phyloP scores from a whole-genome alignment of 2,797 vertebrate genomes.

The Epinephelus awoara region DNA sequence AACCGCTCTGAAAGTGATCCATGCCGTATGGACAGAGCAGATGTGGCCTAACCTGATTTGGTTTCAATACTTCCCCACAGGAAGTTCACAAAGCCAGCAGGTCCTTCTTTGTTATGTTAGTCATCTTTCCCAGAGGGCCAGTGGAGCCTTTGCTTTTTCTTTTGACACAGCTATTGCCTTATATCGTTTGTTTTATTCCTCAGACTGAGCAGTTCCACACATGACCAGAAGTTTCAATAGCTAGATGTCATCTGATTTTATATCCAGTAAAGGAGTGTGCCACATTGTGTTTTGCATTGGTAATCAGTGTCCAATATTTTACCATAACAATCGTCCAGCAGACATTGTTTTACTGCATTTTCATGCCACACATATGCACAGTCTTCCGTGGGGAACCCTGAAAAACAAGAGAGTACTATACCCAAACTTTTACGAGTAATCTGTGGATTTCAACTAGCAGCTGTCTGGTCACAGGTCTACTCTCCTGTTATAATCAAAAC shows the following conservation, averaged over 20 bases:
- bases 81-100: constrained; percentile 85
- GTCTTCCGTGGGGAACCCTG: not conserved
- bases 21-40: constrained; percentile 84
- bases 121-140: constrained; percentile 78
- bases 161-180: constrained; percentile 47
- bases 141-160: constrained; percentile 45
- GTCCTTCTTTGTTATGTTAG: constrained; percentile 84
- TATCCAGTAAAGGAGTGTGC: not conserved
- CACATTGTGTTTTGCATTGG: not conserved
- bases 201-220: constrained; percentile 28
- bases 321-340: not conserved
- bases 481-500: not conserved
- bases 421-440: not conserved
- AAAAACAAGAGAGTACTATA: not conserved
- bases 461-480: not conserved
- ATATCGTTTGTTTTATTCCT: constrained; percentile 47
- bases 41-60: constrained; percentile 87
- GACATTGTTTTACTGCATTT: not conserved
- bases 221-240: constrained; percentile 28
- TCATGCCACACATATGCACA: not conserved
- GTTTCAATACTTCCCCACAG: constrained; percentile 87
- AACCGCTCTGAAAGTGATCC: constrained; percentile 85
- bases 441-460: not conserved
- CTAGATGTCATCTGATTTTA: not conserved
- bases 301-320: constrained; percentile 3